These are phyloP conservation scores for Cheilosia vernalis DNA, from an alignment of 2,888 invertebrate species.

Conservation along the genomic window DNA sequence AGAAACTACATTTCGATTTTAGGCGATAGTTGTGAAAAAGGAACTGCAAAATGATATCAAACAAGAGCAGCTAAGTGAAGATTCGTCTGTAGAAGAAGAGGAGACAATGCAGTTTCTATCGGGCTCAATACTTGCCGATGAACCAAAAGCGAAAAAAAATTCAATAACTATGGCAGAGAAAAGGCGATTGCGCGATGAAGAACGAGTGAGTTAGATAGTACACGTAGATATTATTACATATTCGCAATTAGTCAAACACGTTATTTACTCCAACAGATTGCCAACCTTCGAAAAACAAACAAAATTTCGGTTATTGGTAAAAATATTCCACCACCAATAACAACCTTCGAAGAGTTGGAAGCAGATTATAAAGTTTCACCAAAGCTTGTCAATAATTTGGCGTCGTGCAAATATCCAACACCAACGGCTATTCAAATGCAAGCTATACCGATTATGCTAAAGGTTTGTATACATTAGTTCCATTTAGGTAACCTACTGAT, in stretches of 20 bases:
- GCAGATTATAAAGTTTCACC: conserved; percentile 85
- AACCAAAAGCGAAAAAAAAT: conserved; percentile 83
- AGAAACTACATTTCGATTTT: neutral
- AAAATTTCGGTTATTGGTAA: conserved; percentile 91
- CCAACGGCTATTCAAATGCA: conserved; percentile 98
- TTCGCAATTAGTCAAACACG: neutral
- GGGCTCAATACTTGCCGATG: conserved; percentile 22
- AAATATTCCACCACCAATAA: conserved; percentile 90
- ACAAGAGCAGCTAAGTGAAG: conserved; percentile 78
- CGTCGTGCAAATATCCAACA: conserved; percentile 87
- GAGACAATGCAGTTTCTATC: conserved; percentile 79
- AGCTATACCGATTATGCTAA: conserved; percentile 93
- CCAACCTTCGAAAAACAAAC: conserved; percentile 89
- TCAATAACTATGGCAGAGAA: conserved; percentile 84
- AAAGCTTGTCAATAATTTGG: conserved; percentile 88
- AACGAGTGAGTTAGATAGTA: conserved; percentile 72
- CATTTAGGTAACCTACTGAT: neutral
- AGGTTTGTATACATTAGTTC: conserved; percentile 84
- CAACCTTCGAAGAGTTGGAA: conserved; percentile 88
- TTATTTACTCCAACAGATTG: conserved; percentile 85
- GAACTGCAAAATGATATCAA: conserved; percentile 77
- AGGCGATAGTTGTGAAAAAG: conserved; percentile 3
- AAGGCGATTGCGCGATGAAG: conserved; percentile 75
- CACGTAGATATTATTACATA: neutral
- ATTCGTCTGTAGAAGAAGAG: conserved; percentile 80